phyloP scores from a whole-genome alignment of 2,888 invertebrate genomes.

The Melanostoma scalare region DNA sequence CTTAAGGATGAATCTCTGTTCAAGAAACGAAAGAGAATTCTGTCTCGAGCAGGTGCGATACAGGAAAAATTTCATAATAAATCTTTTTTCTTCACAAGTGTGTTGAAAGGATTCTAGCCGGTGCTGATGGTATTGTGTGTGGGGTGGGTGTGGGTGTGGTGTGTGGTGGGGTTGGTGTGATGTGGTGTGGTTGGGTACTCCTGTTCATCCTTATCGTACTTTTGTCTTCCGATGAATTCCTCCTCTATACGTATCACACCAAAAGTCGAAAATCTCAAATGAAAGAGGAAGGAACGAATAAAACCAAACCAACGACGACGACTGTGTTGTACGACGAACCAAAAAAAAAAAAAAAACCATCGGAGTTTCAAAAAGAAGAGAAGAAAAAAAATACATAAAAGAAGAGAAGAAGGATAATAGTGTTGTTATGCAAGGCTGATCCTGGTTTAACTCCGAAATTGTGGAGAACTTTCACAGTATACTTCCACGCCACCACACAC shows the following conservation, averaged over 20 bases:
- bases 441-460: slow-evolving; percentile 72
- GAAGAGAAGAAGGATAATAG: slow-evolving; percentile 65
- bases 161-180: neutral
- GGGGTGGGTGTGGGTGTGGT: neutral
- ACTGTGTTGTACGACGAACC: slow-evolving; percentile 4
- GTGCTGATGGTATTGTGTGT: slow-evolving; percentile 32
- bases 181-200: slow-evolving; percentile 8
- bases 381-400: neutral
- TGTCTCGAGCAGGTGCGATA: slow-evolving; percentile 72
- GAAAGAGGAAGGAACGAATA: slow-evolving; percentile 49
- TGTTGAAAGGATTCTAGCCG: slow-evolving; percentile 65
- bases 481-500: slow-evolving; percentile 41
- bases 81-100: slow-evolving; percentile 65
- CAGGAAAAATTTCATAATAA: slow-evolving; percentile 71
- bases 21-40: slow-evolving; percentile 48
- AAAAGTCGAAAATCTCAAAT: slow-evolving; percentile 70
- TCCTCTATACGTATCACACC: slow-evolving; percentile 43
- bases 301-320: neutral
- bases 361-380: neutral
- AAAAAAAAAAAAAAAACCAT: slow-evolving; percentile 10
- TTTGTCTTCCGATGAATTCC: slow-evolving; percentile 48
- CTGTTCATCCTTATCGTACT: slow-evolving; percentile 46
- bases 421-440: slow-evolving; percentile 73
- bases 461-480: slow-evolving; percentile 64
- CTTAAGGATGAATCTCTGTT: slow-evolving; percentile 66